Conservation (phyloP, 2,888 invertebrate genomes). For the Campoplex capitator region DNA sequence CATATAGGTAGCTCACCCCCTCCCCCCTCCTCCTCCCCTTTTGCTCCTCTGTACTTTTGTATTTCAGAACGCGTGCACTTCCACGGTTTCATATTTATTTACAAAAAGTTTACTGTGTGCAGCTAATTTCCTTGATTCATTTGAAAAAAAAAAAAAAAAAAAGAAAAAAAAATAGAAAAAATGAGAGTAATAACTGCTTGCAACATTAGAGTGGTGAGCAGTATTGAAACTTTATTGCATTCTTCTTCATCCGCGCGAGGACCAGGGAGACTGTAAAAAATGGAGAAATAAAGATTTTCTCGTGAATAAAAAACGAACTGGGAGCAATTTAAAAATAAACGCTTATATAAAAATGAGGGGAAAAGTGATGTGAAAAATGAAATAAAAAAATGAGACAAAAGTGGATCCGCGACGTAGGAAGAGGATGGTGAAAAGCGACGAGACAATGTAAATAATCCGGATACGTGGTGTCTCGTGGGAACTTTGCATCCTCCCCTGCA, state of each 20-base stretch:
- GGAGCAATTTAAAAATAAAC: constrained; percentile 20
- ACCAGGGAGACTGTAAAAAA: not conserved
- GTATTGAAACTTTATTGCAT: not conserved
- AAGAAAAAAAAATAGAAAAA: not conserved
- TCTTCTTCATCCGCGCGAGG: not conserved
- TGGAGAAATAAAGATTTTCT: not conserved
- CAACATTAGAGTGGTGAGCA: not conserved
- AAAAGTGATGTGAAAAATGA: not conserved
- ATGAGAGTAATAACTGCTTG: not conserved
- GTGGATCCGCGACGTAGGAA: not conserved
- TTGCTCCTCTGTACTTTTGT: not conserved
- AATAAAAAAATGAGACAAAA: constrained; percentile 25
- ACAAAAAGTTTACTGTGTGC: constrained; percentile 1
- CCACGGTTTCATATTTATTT: constrained; percentile 12
- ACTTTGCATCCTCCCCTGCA: constrained; percentile 16
- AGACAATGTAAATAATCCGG: constrained; percentile 58
- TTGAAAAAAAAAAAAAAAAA: not conserved
- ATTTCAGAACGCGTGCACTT: not conserved
- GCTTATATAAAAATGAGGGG: not conserved
- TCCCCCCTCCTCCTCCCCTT: too few relatives aligned
- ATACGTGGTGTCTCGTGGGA: constrained; percentile 49
- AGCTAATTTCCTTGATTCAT: not conserved
- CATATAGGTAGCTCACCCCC: constrained; percentile 14
- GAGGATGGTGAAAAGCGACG: constrained; percentile 44
- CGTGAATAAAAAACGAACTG: not conserved